phyloP scores from a whole-genome alignment of 2,888 invertebrate species.

The Graphium colonna region DNA sequence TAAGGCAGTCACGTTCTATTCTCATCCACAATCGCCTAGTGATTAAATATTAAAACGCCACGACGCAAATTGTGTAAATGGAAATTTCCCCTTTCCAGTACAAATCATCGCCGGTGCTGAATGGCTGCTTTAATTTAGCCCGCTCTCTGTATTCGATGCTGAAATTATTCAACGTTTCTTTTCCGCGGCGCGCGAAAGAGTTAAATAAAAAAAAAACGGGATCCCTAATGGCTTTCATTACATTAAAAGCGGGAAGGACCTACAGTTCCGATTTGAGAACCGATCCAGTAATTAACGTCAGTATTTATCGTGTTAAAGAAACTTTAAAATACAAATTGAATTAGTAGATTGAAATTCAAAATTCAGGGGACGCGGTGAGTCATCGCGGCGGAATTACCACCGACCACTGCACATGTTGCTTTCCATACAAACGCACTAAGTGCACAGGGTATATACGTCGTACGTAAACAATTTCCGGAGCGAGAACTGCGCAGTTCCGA shows the following conservation, averaged over 20 bases:
- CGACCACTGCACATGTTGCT: neutral
- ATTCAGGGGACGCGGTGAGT: neutral
- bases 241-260: neutral
- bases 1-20: too few species aligned
- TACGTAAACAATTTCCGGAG: neutral
- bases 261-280: neutral
- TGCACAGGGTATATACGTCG: neutral
- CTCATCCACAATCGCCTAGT: neutral
- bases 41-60: neutral
- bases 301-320: too few species aligned
- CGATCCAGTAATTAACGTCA: neutral
- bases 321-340: too few species aligned
- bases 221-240: neutral
- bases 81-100: neutral
- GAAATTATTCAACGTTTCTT: neutral
- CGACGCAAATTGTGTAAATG: neutral
- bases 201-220: neutral
- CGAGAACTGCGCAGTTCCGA: neutral
- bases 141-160: neutral
- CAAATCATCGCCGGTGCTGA: neutral
- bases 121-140: slow-evolving; percentile 1
- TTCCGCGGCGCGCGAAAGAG: neutral
- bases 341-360: too few species aligned
- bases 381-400: neutral
- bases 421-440: too few species aligned